phyloP scores from a whole-genome alignment of 1,140 invertebrate species.

The Nasonia giraulti region DNA sequence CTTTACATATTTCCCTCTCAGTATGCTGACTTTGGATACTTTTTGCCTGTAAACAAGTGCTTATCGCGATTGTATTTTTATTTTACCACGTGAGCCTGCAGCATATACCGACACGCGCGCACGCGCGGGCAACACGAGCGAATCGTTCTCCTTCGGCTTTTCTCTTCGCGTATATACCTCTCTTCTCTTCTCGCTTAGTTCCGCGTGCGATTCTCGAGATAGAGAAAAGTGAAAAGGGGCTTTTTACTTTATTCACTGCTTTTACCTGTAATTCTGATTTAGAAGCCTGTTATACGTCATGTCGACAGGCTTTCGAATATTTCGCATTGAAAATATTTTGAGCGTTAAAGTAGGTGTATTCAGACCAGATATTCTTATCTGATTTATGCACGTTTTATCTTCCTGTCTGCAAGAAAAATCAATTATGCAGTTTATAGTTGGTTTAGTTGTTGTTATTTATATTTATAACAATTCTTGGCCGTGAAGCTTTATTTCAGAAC shows the following conservation, averaged over 20 bases:
- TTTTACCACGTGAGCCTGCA: not conserved
- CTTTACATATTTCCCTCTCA: conserved; percentile 18
- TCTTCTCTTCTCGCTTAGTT: not conserved
- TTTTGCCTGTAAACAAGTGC: not conserved
- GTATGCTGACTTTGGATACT: conserved; percentile 23
- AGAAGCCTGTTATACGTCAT: not conserved
- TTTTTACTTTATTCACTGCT: not conserved
- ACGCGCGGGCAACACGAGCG: not conserved
- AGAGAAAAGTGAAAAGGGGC: not conserved
- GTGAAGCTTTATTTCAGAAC: too few species aligned
- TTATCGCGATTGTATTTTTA: conserved; percentile 34
- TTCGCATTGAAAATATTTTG: not conserved
- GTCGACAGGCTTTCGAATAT: not conserved
- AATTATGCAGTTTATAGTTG: too few species aligned
- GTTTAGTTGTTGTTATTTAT: too few species aligned
- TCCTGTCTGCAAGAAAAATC: too few species aligned
- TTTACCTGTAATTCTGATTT: not conserved
- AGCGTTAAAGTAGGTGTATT: not conserved
- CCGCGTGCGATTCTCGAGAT: not conserved
- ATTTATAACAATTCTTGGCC: too few species aligned
- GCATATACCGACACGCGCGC: not conserved
- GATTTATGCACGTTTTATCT: too few species aligned
- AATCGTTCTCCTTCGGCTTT: not conserved
- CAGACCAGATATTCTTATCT: too few species aligned
- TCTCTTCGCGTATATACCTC: not conserved